A percentile compares a stretch with the other conserved stretches of the same genome.
phyloP scores from a whole-genome alignment of 1,140 invertebrate genomes.

The Pseudomyrmex concolor region DNA sequence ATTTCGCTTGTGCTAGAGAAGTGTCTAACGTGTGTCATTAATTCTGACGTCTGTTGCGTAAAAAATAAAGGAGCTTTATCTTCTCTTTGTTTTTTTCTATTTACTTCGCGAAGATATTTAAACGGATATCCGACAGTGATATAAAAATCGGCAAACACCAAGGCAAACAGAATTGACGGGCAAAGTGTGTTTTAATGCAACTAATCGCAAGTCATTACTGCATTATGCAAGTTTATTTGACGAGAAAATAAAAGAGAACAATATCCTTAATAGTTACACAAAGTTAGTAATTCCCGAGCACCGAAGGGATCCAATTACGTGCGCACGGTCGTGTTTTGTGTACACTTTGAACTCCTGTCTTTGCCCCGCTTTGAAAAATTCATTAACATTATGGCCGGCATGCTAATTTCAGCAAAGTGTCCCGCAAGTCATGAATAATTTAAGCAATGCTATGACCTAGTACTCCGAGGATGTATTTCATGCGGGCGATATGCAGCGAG shows the following conservation, averaged over 20 bases:
- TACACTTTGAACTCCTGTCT: slow-evolving; percentile 39
- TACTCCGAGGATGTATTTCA: slow-evolving; percentile 70
- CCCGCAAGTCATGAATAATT: slow-evolving; percentile 74
- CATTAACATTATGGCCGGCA: slow-evolving; percentile 73
- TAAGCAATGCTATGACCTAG: slow-evolving; percentile 70
- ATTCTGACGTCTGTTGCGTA: slow-evolving; percentile 3
- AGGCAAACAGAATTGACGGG: too few relatives aligned
- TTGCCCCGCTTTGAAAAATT: slow-evolving; percentile 68
- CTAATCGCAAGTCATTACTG: background rate
- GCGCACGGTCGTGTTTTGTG: slow-evolving; percentile 10
- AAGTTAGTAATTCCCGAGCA: slow-evolving; percentile 49
- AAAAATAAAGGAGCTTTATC: background rate
- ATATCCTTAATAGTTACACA: slow-evolving; percentile 44
- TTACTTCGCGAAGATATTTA: background rate
- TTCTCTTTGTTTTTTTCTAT: background rate
- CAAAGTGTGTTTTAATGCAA: background rate
- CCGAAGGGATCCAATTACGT: slow-evolving; percentile 61
- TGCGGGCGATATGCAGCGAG: slow-evolving; percentile 29
- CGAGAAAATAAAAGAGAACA: background rate
- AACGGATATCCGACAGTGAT: background rate
- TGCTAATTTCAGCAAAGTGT: slow-evolving; percentile 74
- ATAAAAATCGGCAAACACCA: background rate
- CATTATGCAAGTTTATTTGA: background rate
- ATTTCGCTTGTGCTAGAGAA: slow-evolving; percentile 1
- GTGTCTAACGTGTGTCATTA: slow-evolving; percentile 9